Conservation (phyloP, 1,140 invertebrate genomes). For the Latrodectus geometricus region DNA sequence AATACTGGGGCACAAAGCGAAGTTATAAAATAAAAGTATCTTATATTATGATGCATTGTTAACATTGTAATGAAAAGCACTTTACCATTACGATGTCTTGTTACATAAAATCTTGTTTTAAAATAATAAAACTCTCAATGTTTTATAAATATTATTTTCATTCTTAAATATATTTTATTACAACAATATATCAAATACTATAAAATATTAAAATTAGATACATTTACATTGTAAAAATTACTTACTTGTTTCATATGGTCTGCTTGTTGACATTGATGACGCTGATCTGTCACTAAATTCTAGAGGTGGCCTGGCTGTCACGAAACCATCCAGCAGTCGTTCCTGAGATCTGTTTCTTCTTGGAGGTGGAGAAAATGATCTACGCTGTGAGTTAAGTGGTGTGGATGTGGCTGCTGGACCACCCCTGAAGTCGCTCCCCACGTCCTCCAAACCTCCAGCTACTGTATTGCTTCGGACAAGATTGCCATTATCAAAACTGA, state of each 20-base stretch:
- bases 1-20: too few relatives aligned
- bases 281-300: slow-evolving; percentile 44
- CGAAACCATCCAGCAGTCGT: slow-evolving; percentile 74
- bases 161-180: too few relatives aligned
- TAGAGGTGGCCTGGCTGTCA: slow-evolving; percentile 71
- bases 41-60: too few relatives aligned
- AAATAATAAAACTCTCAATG: too few relatives aligned
- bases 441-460: slow-evolving; percentile 62
- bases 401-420: slow-evolving; percentile 64
- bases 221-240: too few relatives aligned
- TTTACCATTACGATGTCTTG: too few relatives aligned
- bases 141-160: too few relatives aligned
- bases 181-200: too few relatives aligned
- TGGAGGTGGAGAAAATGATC: slow-evolving; percentile 55
- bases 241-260: slow-evolving; percentile 1
- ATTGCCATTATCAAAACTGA: slow-evolving; percentile 80
- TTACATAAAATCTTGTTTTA: too few relatives aligned
- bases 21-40: too few relatives aligned
- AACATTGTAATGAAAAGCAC: too few relatives aligned
- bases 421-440: slow-evolving; percentile 50
- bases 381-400: slow-evolving; percentile 59
- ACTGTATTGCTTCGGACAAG: slow-evolving; percentile 64
- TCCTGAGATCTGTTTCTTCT: slow-evolving; percentile 76
- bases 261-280: slow-evolving; percentile 25
- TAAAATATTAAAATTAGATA: too few relatives aligned